Conservation (phyloP, 2,797 vertebrate species). For the Lophius americanus region DNA sequence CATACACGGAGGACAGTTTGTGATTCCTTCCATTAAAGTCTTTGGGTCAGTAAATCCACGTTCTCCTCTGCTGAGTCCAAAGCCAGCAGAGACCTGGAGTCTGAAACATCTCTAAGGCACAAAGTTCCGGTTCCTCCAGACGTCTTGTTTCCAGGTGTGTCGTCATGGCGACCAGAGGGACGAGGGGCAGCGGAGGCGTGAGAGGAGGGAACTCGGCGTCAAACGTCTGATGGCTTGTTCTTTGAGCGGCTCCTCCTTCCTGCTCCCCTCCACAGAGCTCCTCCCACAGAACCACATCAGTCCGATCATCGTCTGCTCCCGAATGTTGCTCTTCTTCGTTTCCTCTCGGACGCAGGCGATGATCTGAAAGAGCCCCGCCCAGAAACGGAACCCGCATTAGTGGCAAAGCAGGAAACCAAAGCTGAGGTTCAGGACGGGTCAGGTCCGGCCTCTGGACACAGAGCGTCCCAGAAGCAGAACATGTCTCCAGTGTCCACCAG, state of each 20-base stretch:
- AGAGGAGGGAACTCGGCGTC: slow-evolving; percentile 83
- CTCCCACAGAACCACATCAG: slow-evolving; percentile 93
- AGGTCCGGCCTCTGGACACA: too few species aligned
- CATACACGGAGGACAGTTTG: too few species aligned
- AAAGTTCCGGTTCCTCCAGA: too few species aligned
- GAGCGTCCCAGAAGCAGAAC: slow-evolving; percentile 15
- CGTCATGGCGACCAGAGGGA: background rate
- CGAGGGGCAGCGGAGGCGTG: background rate
- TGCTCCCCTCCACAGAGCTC: slow-evolving; percentile 96
- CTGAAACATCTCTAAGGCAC: too few species aligned
- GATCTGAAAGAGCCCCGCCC: slow-evolving; percentile 78
- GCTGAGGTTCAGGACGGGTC: too few species aligned
- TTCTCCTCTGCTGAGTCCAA: too few species aligned
- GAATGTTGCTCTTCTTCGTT: slow-evolving; percentile 93
- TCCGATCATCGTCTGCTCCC: slow-evolving; percentile 90
- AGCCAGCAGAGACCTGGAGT: too few species aligned
- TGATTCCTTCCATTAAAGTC: too few species aligned
- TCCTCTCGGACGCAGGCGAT: slow-evolving; percentile 89
- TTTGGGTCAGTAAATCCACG: too few species aligned
- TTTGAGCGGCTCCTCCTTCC: slow-evolving; percentile 95
- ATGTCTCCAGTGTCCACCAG: slow-evolving; percentile 23
- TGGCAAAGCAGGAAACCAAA: slow-evolving; percentile 2
- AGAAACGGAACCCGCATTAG: slow-evolving; percentile 12
- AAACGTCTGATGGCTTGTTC: slow-evolving; percentile 98
- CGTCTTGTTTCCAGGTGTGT: too few species aligned